phyloP scores from a whole-genome alignment of 2,113 vertebrate species.

The Mus spicilegus region DNA sequence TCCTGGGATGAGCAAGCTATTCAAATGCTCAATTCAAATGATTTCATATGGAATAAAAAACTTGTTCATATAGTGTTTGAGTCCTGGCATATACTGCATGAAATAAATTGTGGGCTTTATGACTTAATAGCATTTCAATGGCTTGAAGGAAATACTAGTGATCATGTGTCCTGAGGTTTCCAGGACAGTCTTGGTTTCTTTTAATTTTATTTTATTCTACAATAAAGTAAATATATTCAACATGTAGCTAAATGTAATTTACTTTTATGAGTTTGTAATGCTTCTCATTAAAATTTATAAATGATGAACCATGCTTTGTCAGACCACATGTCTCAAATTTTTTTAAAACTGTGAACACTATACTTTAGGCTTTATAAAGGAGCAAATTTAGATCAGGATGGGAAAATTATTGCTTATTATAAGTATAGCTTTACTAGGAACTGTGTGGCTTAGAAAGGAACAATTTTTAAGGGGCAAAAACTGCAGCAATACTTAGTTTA shows the following conservation, averaged over 20 bases:
- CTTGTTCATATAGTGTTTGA: neutral
- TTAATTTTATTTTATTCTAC: conserved; percentile 45
- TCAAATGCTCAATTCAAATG: conserved; percentile 61
- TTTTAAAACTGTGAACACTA: neutral
- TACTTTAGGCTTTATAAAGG: neutral
- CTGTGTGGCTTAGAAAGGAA: conserved; percentile 39
- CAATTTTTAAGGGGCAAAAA: neutral
- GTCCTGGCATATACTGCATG: neutral
- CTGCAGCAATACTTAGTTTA: neutral
- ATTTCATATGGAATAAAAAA: conserved; percentile 57
- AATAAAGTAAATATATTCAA: conserved; percentile 63
- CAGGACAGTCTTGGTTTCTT: conserved; percentile 31
- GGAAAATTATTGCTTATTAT: conserved; percentile 54
- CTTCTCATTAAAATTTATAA: conserved; percentile 66
- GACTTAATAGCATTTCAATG: conserved; percentile 28
- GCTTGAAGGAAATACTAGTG: conserved; percentile 45
- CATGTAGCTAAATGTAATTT: conserved; percentile 34
- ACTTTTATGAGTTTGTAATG: conserved; percentile 64
- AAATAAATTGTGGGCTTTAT: conserved; percentile 49
- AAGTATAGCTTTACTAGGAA: neutral
- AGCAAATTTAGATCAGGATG: conserved; percentile 29
- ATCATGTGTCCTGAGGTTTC: neutral
- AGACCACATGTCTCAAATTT: conserved; percentile 1
- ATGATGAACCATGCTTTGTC: conserved; percentile 46
- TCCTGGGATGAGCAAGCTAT: conserved; percentile 68